Evolutionary conservation across 2,888 invertebrate genomes (phyloP).

Genomic region (Uropetala carovei): DNA sequence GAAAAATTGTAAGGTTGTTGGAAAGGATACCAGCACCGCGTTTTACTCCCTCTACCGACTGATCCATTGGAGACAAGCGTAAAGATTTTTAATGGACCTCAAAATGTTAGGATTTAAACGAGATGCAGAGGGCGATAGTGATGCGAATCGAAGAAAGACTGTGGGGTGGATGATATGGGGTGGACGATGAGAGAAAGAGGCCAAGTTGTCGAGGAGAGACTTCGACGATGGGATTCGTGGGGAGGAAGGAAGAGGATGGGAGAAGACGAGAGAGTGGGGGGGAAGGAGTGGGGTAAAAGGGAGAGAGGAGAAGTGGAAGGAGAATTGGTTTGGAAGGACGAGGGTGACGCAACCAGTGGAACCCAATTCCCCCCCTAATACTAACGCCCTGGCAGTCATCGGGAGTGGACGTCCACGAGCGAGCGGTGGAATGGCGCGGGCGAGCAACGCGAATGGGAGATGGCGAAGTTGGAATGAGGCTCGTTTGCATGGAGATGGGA

Average conservation of each 20-base stretch:
- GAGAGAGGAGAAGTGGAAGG: neutral
- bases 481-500: constrained; percentile 37
- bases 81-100: too few relatives aligned
- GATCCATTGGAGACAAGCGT: too few relatives aligned
- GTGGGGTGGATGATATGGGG: too few relatives aligned
- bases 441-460: neutral
- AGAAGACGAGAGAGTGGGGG: neutral
- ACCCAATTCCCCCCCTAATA: constrained; percentile 38
- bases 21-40: too few relatives aligned
- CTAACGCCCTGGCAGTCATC: constrained; percentile 54
- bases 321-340: neutral
- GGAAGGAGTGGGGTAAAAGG: neutral
- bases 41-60: too few relatives aligned
- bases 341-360: constrained; percentile 59
- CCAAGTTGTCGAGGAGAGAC: too few relatives aligned
- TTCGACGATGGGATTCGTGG: too few relatives aligned
- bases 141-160: too few relatives aligned
- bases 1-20: too few relatives aligned
- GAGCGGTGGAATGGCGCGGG: neutral
- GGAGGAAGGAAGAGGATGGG: neutral
- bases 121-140: too few relatives aligned
- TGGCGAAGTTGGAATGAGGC: neutral
- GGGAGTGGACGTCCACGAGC: constrained; percentile 23
- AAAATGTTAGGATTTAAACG: too few relatives aligned
- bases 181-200: too few relatives aligned